Conservation (phyloP, 1,140 invertebrate genomes). For the Heliconius hewitsoni region DNA sequence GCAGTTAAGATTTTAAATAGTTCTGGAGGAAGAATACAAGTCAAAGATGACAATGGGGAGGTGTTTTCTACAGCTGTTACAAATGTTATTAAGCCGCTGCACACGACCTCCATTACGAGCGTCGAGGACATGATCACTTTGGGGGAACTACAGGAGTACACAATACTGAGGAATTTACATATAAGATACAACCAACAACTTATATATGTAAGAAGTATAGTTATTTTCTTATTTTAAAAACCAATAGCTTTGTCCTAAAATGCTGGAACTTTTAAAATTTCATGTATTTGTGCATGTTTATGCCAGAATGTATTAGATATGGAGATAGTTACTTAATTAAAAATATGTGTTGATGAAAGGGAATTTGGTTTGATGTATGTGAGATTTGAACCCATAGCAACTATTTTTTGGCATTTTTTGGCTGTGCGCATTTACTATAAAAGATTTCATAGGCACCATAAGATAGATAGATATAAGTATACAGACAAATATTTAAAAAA, state of each 20-base stretch:
- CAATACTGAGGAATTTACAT: constrained; percentile 95
- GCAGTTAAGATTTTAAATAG: constrained; percentile 90
- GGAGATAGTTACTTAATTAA: too few relatives aligned
- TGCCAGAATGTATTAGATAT: too few relatives aligned
- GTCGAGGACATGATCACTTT: constrained; percentile 97
- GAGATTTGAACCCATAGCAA: neutral
- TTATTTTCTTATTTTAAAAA: constrained; percentile 1
- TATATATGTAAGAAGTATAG: constrained; percentile 90
- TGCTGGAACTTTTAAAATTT: neutral
- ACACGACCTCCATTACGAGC: constrained; percentile 90
- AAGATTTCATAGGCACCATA: too few relatives aligned
- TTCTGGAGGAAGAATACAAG: constrained; percentile 89
- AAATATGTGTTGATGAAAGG: neutral
- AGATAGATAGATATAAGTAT: too few relatives aligned
- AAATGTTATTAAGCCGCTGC: constrained; percentile 90
- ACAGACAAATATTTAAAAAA: too few relatives aligned
- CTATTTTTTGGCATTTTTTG: too few relatives aligned
- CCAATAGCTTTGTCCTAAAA: too few relatives aligned
- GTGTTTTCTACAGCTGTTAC: constrained; percentile 81
- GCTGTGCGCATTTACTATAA: too few relatives aligned
- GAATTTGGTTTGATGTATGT: neutral
- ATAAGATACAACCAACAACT: constrained; percentile 93
- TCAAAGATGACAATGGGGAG: constrained; percentile 90
- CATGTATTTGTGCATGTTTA: neutral
- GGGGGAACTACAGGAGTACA: constrained; percentile 95